Evolutionary conservation across 2,888 invertebrate genomes (phyloP), one percentile per base, ranked within the genome.

Genomic region (Drosophila differens): DNA sequence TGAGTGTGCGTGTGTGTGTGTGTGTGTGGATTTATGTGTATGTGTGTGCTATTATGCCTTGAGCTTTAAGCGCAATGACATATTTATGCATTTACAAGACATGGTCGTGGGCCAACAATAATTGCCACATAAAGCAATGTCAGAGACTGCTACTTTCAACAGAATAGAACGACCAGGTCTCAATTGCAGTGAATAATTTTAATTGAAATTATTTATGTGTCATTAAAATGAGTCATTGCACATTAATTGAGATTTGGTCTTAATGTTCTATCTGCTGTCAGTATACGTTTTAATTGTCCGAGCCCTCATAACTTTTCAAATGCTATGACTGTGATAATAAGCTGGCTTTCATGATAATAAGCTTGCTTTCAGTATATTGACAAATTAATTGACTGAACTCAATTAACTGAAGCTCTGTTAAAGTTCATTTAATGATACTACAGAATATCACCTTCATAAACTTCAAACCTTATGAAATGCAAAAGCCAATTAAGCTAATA

Each of bases 51-150:
- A 44, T n/a, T 58, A 22, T 25, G 68, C 57, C 74, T 74, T 69
- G 35, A 63, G 69, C 60, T 73, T 60, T 52, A 70, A 54, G 51
- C 65, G 44, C 66, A 59, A 83, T 84, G 78, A 55, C 22, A 25
- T 19, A 81, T 75, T 81, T 89, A 86, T 84, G 86, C 87, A 83
- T 65, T 81, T 75, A 65, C 70, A 61, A 39, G 62, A 71, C 76
- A 63, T 74, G 57, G 51, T 39, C 61, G 53, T 30, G n/a, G 51
- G 30, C 39, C 44, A 63, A 58, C 44, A 58, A 61, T 69, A 67
- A 71, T 67, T 78, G 55, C 35, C 66, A 63, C 74, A 68, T 69
- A 78, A 63, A 72, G 60, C 73, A 58, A 47, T 68, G 78, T 49
- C 82, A 65, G 44, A 6, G 30, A 51, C 73, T 55, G 73, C 61